phyloP scores from a whole-genome alignment of 2,888 invertebrate species.

The Timandra comae region DNA sequence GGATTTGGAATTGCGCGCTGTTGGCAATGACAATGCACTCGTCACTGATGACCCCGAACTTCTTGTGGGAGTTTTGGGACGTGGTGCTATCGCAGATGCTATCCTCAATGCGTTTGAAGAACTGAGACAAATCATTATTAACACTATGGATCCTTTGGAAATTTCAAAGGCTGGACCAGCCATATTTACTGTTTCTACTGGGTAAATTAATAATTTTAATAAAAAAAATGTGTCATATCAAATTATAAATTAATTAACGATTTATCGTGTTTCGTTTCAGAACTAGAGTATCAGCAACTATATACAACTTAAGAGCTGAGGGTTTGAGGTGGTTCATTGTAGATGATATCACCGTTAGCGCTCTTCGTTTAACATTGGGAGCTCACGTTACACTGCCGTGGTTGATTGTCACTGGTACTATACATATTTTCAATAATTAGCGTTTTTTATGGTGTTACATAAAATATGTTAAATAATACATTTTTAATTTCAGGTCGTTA shows the following conservation, averaged over 20 bases:
- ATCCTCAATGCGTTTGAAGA: slow-evolving; percentile 29
- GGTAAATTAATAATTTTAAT: slow-evolving; percentile 24
- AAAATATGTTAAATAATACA: neutral
- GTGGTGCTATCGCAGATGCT: slow-evolving; percentile 25
- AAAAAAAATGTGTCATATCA: neutral
- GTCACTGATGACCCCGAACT: slow-evolving; percentile 5
- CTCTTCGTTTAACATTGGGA: slow-evolving; percentile 34
- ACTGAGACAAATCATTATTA: slow-evolving; percentile 36
- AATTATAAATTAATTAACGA: neutral
- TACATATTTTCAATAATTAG: neutral
- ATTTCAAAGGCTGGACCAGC: slow-evolving; percentile 3
- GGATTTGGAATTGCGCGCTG: too few relatives aligned
- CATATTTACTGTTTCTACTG: slow-evolving; percentile 8
- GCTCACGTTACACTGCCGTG: slow-evolving; percentile 37
- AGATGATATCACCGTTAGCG: slow-evolving; percentile 34
- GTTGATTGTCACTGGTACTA: slow-evolving; percentile 34
- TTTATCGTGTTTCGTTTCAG: slow-evolving; percentile 19
- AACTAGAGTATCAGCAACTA: slow-evolving; percentile 17
- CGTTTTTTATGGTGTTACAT: too few relatives aligned
- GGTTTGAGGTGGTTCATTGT: slow-evolving; percentile 45
- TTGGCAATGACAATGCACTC: slow-evolving; percentile 5
- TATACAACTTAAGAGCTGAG: slow-evolving; percentile 30
- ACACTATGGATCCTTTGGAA: slow-evolving; percentile 32
- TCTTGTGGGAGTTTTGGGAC: slow-evolving; percentile 12
- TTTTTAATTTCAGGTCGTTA: slow-evolving; percentile 33